phyloP scores from a whole-genome alignment of 2,888 invertebrate species.

The Luffia ferchaultella region DNA sequence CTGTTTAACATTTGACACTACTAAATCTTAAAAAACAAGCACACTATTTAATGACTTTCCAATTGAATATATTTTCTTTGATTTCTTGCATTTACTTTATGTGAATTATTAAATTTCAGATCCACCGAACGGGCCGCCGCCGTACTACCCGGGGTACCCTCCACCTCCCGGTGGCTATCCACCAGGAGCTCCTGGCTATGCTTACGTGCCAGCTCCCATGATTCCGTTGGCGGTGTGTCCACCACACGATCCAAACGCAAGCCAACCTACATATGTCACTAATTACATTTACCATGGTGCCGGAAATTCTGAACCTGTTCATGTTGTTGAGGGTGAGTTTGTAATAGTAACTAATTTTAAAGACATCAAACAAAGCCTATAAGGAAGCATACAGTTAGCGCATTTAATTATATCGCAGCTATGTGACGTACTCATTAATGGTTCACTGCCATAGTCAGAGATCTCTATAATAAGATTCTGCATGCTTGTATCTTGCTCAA shows the following conservation, averaged over 20 bases:
- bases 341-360: no score
- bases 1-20: no score
- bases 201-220: conserved; percentile 41
- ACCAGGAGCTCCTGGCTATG: conserved; percentile 3
- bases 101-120: no score
- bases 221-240: conserved; percentile 30
- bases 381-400: no score
- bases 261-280: conserved; percentile 35
- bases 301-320: neutral
- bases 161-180: conserved; percentile 1
- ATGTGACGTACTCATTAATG: neutral
- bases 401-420: neutral
- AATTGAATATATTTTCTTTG: no score
- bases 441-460: neutral
- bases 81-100: no score
- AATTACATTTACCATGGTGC: conserved; percentile 32
- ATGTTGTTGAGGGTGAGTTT: neutral
- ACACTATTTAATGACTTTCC: no score
- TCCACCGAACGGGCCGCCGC: conserved; percentile 26
- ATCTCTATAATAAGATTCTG: no score
- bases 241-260: conserved; percentile 13
- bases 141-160: conserved; percentile 3
- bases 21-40: no score
- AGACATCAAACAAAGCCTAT: no score
- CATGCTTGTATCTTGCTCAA: no score